Conservation (phyloP, 1,140 invertebrate genomes). For the Diachasmimorpha longicaudata region DNA sequence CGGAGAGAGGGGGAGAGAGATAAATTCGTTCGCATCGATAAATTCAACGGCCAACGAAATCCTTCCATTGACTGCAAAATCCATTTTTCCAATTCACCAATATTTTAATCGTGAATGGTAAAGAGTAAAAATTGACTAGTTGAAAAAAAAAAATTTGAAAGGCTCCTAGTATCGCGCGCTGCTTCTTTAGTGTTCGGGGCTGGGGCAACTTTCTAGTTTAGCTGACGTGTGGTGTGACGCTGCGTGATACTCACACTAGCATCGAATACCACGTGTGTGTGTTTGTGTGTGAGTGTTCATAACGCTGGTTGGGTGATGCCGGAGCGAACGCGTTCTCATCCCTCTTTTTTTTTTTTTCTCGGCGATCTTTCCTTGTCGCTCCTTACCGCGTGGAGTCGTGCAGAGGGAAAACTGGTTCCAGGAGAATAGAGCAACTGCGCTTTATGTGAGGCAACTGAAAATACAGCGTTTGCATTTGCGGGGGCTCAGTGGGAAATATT, state of each 20-base stretch:
- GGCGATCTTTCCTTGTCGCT: slow-evolving; percentile 15
- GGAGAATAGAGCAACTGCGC: slow-evolving; percentile 58
- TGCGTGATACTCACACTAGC: slow-evolving; percentile 19
- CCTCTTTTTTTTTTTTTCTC: slow-evolving; percentile 25
- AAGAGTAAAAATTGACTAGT: slow-evolving; percentile 27
- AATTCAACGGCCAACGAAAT: neutral
- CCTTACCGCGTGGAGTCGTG: slow-evolving; percentile 25
- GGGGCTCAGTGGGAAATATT: neutral
- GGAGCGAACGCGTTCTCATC: slow-evolving; percentile 19
- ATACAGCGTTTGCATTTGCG: slow-evolving; percentile 25
- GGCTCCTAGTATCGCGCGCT: slow-evolving; percentile 47
- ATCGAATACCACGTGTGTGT: slow-evolving; percentile 1
- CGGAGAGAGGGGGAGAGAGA: neutral
- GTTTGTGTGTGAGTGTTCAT: slow-evolving; percentile 11
- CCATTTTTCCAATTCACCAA: neutral
- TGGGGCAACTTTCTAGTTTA: slow-evolving; percentile 63
- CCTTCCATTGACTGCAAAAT: neutral
- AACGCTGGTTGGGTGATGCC: slow-evolving; percentile 22
- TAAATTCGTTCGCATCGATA: neutral
- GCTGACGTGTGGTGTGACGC: slow-evolving; percentile 48
- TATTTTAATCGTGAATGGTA: too few relatives aligned
- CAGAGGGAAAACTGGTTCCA: slow-evolving; percentile 61
- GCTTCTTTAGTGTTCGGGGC: slow-evolving; percentile 52
- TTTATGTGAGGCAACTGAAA: slow-evolving; percentile 40
- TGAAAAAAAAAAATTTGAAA: slow-evolving; percentile 58